These are phyloP conservation scores for Caenorhabditis virilis DNA, from an alignment of 2,888 invertebrate species.

Conservation along the genomic window DNA sequence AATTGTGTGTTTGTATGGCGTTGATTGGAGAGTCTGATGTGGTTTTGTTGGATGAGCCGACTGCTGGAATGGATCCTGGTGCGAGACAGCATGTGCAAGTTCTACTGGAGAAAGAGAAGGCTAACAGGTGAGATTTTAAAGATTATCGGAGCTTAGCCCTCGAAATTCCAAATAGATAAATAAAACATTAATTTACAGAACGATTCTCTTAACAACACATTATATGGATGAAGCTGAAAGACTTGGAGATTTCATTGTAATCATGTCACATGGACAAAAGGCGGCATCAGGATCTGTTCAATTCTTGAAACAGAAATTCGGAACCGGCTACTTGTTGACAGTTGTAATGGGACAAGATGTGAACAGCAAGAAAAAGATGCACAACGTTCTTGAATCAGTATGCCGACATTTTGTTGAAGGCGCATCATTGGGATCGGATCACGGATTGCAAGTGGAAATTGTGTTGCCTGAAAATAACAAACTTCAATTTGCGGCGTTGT, in stretches of 20 bases:
- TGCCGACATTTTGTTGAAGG: constrained; percentile 17
- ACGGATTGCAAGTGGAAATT: constrained; percentile 40
- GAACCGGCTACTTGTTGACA: constrained; percentile 60
- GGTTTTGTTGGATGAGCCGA: constrained; percentile 60
- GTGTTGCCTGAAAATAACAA: constrained; percentile 27
- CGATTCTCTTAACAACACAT: constrained; percentile 8
- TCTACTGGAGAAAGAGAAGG: constrained; percentile 47
- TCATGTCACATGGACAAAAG: constrained; percentile 60
- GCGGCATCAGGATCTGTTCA: constrained; percentile 55
- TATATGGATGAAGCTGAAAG: constrained; percentile 66
- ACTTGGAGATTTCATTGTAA: constrained; percentile 60
- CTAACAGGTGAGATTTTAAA: constrained; percentile 19
- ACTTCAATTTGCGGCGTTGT: constrained; percentile 12
- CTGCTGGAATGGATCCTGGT: constrained; percentile 52
- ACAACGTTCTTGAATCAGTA: constrained; percentile 8
- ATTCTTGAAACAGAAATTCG: constrained; percentile 58
- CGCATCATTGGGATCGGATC: constrained; percentile 25
- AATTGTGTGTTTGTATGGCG: constrained; percentile 63
- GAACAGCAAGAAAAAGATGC: constrained; percentile 21
- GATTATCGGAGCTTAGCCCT: background rate
- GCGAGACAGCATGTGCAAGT: constrained; percentile 43
- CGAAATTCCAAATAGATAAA: background rate
- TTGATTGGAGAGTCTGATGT: constrained; percentile 53
- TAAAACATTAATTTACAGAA: background rate
- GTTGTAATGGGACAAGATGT: constrained; percentile 38